Base-by-base conservation (phyloP, 2,797 vertebrate genomes). In the Halcyon chelicuti region DNA sequence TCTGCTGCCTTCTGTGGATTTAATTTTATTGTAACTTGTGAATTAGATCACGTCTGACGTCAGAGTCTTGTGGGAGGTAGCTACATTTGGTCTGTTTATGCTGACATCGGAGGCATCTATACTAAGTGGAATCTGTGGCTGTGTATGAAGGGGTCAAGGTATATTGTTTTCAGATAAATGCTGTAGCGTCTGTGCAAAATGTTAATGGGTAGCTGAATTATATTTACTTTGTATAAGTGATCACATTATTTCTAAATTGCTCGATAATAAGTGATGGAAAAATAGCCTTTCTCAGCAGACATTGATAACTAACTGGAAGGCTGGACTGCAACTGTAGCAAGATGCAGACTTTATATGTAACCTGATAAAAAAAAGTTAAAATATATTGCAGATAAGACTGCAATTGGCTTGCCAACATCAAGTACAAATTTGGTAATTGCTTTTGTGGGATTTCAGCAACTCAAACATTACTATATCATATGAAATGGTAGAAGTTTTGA, bases 131-230 rank as follows among this genome's bases (percentile, higher is more conserved):
- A 84, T 31, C 80, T 39, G 9, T 7, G 31, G 75, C 81, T 81
- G 76, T 16, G 82, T 13, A 35, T 18, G 51, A 58, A 52, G 37
- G 40, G 74, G 73, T 67, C 37, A 57, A 28, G 55, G 23, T 15
- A 4, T 22, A 5, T 47, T 28, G 44, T 94, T 89, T 91, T 79
- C 62, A 93, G 72, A 17, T 71, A 83, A 47, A 39, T 26, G 71
- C 26, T 78, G 22, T 60, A 46, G n/a, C 0, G 1, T 58, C 47
- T 73, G 40, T 92, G 90, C 93, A 93, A 75, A 61, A 90, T 37
- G 71, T 96, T 97, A 95, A 95, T 65, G 40, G 92, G 28, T 75
- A 77, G 71, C 78, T 92, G 78, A 63, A 76, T 66, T 88, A 60
- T 95, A 21, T 95, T 96, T 96, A 49, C 70, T 55, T 95, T 74